Conservation (phyloP, 2,113 vertebrate species). For the Peromyscus maniculatus region DNA sequence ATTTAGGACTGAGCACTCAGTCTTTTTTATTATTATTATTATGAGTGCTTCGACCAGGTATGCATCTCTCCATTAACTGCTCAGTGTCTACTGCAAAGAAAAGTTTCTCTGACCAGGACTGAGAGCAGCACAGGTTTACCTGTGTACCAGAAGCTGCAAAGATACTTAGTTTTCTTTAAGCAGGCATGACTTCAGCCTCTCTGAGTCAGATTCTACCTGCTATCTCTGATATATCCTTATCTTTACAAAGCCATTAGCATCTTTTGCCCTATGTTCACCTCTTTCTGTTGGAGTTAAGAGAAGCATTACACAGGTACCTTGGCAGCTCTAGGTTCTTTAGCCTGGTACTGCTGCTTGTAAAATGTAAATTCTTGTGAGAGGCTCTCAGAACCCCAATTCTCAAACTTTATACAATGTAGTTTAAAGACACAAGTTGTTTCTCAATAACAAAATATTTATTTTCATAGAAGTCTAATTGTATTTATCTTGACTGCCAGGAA, state of each 20-base stretch:
- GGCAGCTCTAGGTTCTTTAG: background rate
- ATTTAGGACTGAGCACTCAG: background rate
- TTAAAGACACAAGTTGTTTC: background rate
- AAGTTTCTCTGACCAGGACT: background rate
- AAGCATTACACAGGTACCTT: background rate
- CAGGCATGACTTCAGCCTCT: background rate
- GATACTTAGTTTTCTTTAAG: background rate
- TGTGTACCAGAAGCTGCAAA: background rate
- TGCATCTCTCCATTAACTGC: background rate
- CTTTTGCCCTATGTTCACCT: too few relatives aligned
- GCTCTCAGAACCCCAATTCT: background rate
- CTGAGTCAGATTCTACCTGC: background rate
- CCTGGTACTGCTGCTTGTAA: background rate
- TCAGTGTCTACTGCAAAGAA: background rate
- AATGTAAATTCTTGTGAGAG: background rate
- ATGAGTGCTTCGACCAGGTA: background rate
- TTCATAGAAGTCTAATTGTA: background rate
- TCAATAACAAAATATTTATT: slow-evolving; percentile 8
- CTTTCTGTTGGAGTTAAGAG: rapidly evolving
- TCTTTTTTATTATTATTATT: too few relatives aligned
- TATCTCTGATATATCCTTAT: background rate
- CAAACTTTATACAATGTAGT: background rate
- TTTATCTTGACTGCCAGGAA: slow-evolving; percentile 24
- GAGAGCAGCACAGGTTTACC: background rate
- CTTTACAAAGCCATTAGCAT: background rate